These are phyloP conservation scores for Polyommatus icarus DNA, from an alignment of 2,888 invertebrate species.

Conservation along the genomic window DNA sequence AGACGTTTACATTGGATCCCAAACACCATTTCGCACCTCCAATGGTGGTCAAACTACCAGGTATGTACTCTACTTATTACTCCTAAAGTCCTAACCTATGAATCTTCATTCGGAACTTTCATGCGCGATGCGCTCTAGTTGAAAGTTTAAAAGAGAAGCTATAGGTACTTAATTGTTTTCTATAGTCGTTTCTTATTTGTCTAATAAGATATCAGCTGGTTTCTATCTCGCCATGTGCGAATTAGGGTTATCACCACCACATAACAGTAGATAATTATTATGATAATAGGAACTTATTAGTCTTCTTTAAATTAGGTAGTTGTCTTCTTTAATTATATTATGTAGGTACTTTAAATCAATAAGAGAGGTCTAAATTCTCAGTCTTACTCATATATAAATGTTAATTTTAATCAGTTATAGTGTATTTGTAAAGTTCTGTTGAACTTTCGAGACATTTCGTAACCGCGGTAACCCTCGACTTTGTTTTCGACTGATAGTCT, in stretches of 20 bases:
- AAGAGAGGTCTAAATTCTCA: no score
- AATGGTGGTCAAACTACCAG: conserved; percentile 80
- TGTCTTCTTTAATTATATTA: no score
- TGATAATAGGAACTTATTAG: background rate
- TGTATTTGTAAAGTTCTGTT: background rate
- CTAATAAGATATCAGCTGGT: conserved; percentile 21
- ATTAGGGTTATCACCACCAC: background rate
- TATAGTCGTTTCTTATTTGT: background rate
- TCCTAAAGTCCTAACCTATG: background rate
- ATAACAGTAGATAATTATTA: background rate
- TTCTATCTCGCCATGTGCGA: conserved; percentile 7
- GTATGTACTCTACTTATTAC: conserved; percentile 53
- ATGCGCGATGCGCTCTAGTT: background rate
- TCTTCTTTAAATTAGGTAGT: background rate
- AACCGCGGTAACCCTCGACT: conserved; percentile 1
- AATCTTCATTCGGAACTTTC: conserved; percentile 15
- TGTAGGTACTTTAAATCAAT: no score
- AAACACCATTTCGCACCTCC: conserved; percentile 70
- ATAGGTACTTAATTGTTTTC: background rate
- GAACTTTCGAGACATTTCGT: background rate
- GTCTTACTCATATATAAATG: no score
- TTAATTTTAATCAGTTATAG: background rate
- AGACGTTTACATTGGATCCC: conserved; percentile 79
- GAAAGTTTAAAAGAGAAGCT: background rate
- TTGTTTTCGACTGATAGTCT: conserved; percentile 18